A percentile compares a stretch with the other conserved stretches of the same genome.
phyloP scores from a whole-genome alignment of 2,113 vertebrate species.

The Uria lomvia region DNA sequence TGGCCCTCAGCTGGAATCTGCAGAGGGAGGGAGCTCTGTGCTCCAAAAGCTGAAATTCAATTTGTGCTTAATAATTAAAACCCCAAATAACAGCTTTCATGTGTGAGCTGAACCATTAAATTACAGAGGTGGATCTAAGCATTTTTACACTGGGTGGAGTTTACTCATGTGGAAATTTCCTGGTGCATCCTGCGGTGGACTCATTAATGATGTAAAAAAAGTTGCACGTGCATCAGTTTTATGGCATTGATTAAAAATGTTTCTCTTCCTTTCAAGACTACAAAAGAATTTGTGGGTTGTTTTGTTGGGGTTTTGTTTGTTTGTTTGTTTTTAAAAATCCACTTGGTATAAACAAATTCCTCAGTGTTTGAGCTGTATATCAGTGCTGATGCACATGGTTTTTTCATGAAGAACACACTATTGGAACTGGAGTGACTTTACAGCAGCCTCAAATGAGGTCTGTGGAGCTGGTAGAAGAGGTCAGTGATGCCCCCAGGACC shows the following conservation, averaged over 20 bases:
- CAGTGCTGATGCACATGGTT: not conserved
- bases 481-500: not conserved
- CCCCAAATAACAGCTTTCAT: slow-evolving; percentile 1
- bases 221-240: not conserved
- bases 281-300: not conserved
- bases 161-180: slow-evolving; percentile 47
- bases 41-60: not conserved
- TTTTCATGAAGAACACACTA: accelerated
- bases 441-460: not conserved
- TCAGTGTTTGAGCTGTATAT: not conserved
- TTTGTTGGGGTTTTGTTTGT: not conserved
- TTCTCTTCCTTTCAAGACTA: not conserved
- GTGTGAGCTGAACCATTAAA: slow-evolving; percentile 29
- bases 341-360: not conserved
- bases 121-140: not conserved
- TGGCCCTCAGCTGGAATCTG: not conserved
- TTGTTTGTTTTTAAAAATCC: not conserved
- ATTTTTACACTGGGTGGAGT: not conserved
- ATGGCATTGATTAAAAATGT: not conserved
- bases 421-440: not conserved
- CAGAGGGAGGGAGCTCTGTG: not conserved
- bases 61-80: slow-evolving; percentile 46
- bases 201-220: not conserved
- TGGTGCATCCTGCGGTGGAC: not conserved
- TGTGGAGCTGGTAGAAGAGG: not conserved